Conservation (phyloP, 2,113 vertebrate genomes). For the Sinosuthora webbiana region DNA sequence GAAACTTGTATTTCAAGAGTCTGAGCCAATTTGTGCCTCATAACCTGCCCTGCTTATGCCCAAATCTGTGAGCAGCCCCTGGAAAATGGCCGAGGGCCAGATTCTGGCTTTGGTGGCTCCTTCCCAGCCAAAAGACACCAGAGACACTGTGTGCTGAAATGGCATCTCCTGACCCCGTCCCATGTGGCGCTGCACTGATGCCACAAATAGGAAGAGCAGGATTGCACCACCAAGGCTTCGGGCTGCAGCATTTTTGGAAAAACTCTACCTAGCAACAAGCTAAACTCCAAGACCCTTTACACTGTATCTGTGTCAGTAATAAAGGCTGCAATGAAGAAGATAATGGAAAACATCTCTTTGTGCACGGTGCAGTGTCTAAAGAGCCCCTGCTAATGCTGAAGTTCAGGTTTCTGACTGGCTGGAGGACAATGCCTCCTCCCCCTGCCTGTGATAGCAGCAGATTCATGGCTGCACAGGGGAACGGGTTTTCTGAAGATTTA, state of each 20-base stretch:
- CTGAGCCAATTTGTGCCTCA: background rate
- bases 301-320: conserved; percentile 28
- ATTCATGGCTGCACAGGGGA: background rate
- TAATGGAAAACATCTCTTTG: conserved; percentile 51
- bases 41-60: background rate
- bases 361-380: background rate
- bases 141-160: background rate
- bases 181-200: rapidly evolving
- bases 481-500: conserved; percentile 35
- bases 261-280: conserved; percentile 42
- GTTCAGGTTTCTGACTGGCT: conserved; percentile 41
- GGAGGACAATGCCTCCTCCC: conserved; percentile 36
- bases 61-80: background rate
- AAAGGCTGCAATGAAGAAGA: conserved; percentile 56
- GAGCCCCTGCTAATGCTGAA: conserved; percentile 42
- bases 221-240: background rate
- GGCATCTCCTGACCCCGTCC: background rate
- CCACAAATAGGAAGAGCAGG: background rate
- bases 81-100: background rate
- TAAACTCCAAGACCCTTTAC: conserved; percentile 36
- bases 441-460: conserved; percentile 32
- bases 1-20: background rate
- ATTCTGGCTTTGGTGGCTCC: background rate
- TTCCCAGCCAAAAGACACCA: background rate
- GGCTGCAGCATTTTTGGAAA: background rate